Evolutionary conservation across 2,797 vertebrate genomes (phyloP).

Genomic region (Lateolabrax maculatus): DNA sequence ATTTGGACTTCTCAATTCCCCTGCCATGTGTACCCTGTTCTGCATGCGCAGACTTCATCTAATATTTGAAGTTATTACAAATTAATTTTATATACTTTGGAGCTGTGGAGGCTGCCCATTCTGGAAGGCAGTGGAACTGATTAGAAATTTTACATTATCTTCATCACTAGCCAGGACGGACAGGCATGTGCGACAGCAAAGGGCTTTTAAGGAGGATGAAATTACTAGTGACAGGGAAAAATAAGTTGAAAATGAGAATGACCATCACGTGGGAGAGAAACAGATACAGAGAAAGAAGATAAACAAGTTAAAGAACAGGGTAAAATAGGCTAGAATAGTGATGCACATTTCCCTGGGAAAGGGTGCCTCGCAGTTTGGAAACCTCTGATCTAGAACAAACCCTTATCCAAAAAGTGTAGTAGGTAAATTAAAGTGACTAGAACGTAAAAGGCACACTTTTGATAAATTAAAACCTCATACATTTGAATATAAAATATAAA

Average conservation of each 20-base stretch:
- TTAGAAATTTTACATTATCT: constrained; percentile 65
- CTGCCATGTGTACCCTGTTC: constrained; percentile 38
- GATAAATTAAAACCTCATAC: not conserved
- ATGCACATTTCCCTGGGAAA: not conserved
- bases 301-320: not conserved
- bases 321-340: not conserved
- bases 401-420: too few species aligned
- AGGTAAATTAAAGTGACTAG: too few species aligned
- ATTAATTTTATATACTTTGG: constrained; percentile 74
- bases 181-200: not conserved
- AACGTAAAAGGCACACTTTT: not conserved
- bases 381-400: not conserved
- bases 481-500: not conserved
- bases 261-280: constrained; percentile 7
- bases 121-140: constrained; percentile 62
- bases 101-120: constrained; percentile 38
- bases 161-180: constrained; percentile 32
- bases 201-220: constrained; percentile 14
- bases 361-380: not conserved
- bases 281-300: not conserved
- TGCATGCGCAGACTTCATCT: constrained; percentile 56
- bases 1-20: constrained; percentile 64
- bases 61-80: constrained; percentile 79
- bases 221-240: constrained; percentile 43
- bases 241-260: constrained; percentile 39